Evolutionary conservation across 2,888 invertebrate species (phyloP).

Genomic region (Nomada ruficornis): DNA sequence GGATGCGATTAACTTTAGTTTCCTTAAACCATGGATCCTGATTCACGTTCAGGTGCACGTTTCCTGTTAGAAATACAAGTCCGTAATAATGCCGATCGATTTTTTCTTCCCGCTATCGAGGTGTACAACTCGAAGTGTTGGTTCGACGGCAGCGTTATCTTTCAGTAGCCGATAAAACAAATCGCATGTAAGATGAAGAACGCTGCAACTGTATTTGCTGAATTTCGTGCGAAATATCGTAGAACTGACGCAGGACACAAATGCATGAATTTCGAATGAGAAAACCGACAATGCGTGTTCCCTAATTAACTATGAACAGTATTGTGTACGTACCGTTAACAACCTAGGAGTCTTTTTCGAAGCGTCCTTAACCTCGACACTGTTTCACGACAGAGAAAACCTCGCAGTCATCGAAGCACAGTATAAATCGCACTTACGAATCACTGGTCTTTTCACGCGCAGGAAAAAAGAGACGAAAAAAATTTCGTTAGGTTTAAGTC

Average conservation of each 20-base stretch:
- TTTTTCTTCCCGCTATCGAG: neutral
- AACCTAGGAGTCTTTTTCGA: constrained; percentile 45
- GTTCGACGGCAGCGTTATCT: neutral
- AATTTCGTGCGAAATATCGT: neutral
- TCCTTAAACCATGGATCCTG: neutral
- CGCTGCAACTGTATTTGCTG: neutral
- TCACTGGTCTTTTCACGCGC: neutral
- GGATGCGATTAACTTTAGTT: neutral
- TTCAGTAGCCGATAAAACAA: neutral
- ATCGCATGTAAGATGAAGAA: neutral
- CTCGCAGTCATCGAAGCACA: constrained; percentile 8
- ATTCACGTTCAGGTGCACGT: neutral
- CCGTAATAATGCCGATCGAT: constrained; percentile 34
- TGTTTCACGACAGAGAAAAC: constrained; percentile 32
- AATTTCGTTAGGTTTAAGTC: neutral
- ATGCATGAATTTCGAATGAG: neutral
- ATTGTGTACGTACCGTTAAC: constrained; percentile 58
- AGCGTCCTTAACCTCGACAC: constrained; percentile 61
- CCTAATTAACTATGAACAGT: constrained; percentile 4
- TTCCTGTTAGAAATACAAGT: constrained; percentile 24
- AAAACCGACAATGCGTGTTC: neutral
- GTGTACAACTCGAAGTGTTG: neutral
- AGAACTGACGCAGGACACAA: neutral
- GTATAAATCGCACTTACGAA: constrained; percentile 23
- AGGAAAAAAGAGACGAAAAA: neutral